Evolutionary conservation across 2,888 invertebrate species (phyloP), one percentile per base, ranked within the genome.

Genomic region (Lasioglossum calceatum): DNA sequence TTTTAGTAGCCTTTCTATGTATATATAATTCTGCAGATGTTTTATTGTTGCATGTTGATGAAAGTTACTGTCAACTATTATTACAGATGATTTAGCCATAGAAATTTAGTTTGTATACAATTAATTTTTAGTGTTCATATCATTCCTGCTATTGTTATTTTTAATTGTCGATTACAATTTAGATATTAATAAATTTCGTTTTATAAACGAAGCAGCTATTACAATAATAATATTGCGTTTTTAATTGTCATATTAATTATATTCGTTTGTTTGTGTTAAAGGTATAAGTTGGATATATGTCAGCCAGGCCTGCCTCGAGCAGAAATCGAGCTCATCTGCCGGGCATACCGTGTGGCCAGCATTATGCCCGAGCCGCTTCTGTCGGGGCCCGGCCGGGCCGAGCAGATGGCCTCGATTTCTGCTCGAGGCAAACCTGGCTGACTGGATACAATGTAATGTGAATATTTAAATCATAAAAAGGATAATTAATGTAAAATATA

Each of bases 141-240:
- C 42, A 39, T n/a, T 71, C 64, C 47, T 44, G 36, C 19, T 44
- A 16, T 36, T 47, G 23, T 23, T 64, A 67, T 67, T 23, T 64
- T n/a, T 67, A 67, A 67, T n/a, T 42, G 42, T 42, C 42, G 19
- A 39, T 42, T 39, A 12, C n/a, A n/a, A 42, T 71, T 42, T n/a
- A 64, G n/a, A n/a, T 42, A 71, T 71, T 14, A 71, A 39, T 71
- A 39, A 71, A 71, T 42, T 71, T 64, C 64, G 39, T 39, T 71
- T 42, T 71, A 42, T 42, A 71, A 42, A 71, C 32, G 64, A 19
- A 64, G 64, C 32, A 32, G 36, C 32, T 64, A 64, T 19, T 19
- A 32, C 3, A 64, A 0, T 19, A 64, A 27, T 64, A 64, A 27
- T 64, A 14, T 64, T 64, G 64, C 2, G 64, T 64, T 64, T 64